Conservation (phyloP, 1,140 invertebrate species). For the Pteromalus puparum region DNA sequence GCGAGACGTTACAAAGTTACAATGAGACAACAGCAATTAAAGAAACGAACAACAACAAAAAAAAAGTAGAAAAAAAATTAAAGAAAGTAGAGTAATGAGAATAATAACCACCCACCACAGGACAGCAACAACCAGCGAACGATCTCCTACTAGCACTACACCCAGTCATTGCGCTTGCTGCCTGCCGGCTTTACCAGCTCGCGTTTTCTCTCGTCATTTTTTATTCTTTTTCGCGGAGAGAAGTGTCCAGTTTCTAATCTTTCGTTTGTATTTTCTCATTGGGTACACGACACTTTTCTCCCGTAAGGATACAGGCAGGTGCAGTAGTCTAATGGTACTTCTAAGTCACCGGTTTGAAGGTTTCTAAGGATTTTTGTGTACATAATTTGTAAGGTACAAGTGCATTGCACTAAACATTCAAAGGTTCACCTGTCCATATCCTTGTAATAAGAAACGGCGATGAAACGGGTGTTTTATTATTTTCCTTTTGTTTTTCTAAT, state of each 20-base stretch:
- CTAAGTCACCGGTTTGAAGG: slow-evolving; percentile 1
- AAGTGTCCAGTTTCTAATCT: slow-evolving; percentile 41
- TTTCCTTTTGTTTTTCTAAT: slow-evolving; percentile 7
- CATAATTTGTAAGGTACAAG: slow-evolving; percentile 20
- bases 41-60: slow-evolving; percentile 47
- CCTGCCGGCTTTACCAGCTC: slow-evolving; percentile 64
- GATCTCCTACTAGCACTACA: slow-evolving; percentile 68
- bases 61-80: slow-evolving; percentile 45
- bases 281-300: slow-evolving; percentile 23
- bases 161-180: slow-evolving; percentile 62
- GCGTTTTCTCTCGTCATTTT: slow-evolving; percentile 50
- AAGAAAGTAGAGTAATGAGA: slow-evolving; percentile 53
- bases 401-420: slow-evolving; percentile 13
- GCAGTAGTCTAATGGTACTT: slow-evolving; percentile 5
- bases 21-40: slow-evolving; percentile 50
- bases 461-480: slow-evolving; percentile 38
- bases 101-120: slow-evolving; percentile 73
- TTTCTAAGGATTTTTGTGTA: slow-evolving; percentile 42
- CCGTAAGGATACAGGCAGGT: slow-evolving; percentile 51
- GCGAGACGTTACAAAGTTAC: slow-evolving; percentile 42
- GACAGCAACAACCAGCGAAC: slow-evolving; percentile 76
- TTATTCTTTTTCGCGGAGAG: slow-evolving; percentile 33
- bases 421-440: slow-evolving; percentile 49
- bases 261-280: slow-evolving; percentile 8
- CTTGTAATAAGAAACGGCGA: slow-evolving; percentile 48